These are phyloP conservation scores for Laterallus jamaicensis DNA, from an alignment of 2,113 vertebrate species.

Conservation along the genomic window DNA sequence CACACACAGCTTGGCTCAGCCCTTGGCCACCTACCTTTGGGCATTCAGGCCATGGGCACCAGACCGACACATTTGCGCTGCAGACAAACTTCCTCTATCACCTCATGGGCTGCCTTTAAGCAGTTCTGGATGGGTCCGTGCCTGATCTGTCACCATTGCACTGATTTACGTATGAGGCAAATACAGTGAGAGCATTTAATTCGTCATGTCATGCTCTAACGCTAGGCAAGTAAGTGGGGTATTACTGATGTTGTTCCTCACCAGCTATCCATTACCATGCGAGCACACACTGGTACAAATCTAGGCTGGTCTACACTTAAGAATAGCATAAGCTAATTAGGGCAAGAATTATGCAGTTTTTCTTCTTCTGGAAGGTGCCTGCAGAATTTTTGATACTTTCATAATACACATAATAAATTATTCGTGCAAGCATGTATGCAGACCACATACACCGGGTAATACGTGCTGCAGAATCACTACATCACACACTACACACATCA, in stretches of 20 bases:
- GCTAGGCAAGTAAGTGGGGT: background rate
- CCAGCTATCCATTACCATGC: background rate
- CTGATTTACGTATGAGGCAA: accelerated
- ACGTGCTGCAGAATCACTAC: background rate
- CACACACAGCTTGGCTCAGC: background rate
- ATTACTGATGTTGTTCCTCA: background rate
- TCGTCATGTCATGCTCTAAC: background rate
- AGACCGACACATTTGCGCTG: background rate
- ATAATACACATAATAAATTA: background rate
- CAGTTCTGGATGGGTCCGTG: background rate
- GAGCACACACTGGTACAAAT: background rate
- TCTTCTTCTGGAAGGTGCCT: background rate
- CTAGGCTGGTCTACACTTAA: background rate
- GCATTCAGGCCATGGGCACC: background rate
- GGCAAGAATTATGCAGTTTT: background rate
- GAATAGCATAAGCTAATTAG: background rate
- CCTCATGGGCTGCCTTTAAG: background rate
- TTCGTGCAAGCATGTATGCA: background rate
- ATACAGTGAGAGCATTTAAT: background rate
- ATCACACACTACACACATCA: background rate
- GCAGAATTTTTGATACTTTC: background rate
- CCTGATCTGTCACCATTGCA: background rate
- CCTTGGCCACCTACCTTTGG: background rate
- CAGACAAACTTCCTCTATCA: background rate
- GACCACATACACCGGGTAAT: background rate